phyloP scores from a whole-genome alignment of 2,888 invertebrate species.

The Hyles lineata region DNA sequence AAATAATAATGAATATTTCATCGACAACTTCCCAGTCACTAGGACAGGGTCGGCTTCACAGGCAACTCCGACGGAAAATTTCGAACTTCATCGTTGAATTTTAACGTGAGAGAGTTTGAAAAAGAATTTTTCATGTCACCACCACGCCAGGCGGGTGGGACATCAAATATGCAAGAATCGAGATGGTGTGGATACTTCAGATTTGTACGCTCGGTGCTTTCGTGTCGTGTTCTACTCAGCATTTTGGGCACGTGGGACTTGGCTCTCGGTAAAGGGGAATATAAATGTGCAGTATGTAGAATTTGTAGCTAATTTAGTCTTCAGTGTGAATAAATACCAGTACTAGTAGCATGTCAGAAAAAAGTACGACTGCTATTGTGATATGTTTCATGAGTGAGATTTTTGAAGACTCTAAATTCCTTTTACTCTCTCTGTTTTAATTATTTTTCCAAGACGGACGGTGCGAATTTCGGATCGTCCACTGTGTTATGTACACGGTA shows the following conservation, averaged over 20 bases:
- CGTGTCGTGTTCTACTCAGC: background rate
- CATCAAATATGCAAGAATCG: slow-evolving; percentile 30
- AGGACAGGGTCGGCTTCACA: slow-evolving; percentile 13
- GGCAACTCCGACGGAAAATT: slow-evolving; percentile 38
- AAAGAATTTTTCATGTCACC: slow-evolving; percentile 37
- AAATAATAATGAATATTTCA: background rate
- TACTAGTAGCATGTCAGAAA: no score
- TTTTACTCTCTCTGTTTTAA: no score
- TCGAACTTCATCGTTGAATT: slow-evolving; percentile 49
- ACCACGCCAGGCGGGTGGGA: slow-evolving; percentile 32
- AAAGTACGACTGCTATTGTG: no score
- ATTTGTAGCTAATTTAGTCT: no score
- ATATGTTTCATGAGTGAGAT: no score
- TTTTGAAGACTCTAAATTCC: no score
- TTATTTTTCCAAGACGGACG: no score
- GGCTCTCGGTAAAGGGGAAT: background rate
- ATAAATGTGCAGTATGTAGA: no score
- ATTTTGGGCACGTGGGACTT: background rate
- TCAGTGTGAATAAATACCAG: no score
- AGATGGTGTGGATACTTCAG: slow-evolving; percentile 13
- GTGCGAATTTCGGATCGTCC: no score
- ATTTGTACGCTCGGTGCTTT: background rate
- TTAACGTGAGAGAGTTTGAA: slow-evolving; percentile 39
- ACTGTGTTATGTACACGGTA: no score
- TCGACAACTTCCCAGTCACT: background rate